Evolutionary conservation across 2,113 vertebrate genomes (phyloP), one percentile per base, ranked within the genome.

Genomic region (Varanus salvator): DNA sequence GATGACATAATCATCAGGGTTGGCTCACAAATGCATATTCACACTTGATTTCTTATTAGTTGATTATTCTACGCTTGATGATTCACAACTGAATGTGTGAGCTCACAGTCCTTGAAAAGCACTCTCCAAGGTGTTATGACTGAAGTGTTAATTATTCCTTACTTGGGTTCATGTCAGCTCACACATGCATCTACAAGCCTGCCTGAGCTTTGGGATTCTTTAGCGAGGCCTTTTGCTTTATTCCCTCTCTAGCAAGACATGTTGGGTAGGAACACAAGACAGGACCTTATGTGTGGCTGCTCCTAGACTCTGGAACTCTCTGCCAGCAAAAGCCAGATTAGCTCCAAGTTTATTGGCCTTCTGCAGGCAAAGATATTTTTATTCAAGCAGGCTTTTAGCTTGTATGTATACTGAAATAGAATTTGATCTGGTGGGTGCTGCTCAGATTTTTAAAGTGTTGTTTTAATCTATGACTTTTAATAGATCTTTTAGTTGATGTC

Each of bases 11-110:
- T 69, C 48, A 81, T 88, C 14, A 38, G 15, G 60, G 9, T 25
- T 85, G 66, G 66, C 44, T 85, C 38, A 85, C 34, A 38, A 86
- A 44, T 86, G n/a, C 52, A 25, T 54, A 88, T 71, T 75, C 52
- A 54, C 57, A 66, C 74, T 78, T 66, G 15, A 48, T 87, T 76
- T 78, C 85, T 50, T 68, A 21, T 50, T 77, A 50, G 23, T 7
- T 78, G 38, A 87, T 87, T 68, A 27, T 74, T 29, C 74, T 77
- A 44, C 34, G 54, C 57, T 78, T 78, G 75, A 80, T n/a, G 12
- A 31, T 64, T 78, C 27, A 80, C 64, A 50, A n/a, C 38, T 68
- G 57, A n/a, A 87, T 78, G 75, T 50, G 25, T 66, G 27, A 66
- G 75, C 85, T 44, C 25, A 66, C 19, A 38, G 60, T n/a, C 57